Conservation (phyloP, 1,140 invertebrate genomes). For the Copidosoma floridanum region DNA sequence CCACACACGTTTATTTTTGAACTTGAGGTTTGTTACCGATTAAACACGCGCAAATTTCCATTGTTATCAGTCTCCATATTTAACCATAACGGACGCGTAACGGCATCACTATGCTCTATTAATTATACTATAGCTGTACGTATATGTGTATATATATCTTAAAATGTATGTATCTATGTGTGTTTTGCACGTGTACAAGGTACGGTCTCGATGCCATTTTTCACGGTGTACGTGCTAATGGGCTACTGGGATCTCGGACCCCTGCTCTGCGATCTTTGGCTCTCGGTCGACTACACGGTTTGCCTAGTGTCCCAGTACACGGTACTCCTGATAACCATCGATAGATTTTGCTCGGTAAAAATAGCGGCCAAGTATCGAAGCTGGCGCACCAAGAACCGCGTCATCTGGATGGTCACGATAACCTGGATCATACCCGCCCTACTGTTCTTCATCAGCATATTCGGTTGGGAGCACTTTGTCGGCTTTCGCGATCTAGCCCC, state of each 20-base stretch:
- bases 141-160: no score
- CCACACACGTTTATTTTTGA: no score
- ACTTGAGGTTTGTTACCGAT: no score
- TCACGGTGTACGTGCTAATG: conserved; percentile 93
- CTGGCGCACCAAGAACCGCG: conserved; percentile 93
- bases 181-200: conserved; percentile 62
- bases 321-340: conserved; percentile 96
- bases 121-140: no score
- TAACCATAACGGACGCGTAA: no score
- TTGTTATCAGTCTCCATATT: no score
- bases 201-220: conserved; percentile 92
- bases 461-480: conserved; percentile 98
- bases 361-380: conserved; percentile 96
- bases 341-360: conserved; percentile 98
- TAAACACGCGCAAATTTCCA: no score
- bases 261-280: conserved; percentile 96
- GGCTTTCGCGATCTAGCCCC: conserved; percentile 84
- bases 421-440: conserved; percentile 98
- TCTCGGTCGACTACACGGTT: conserved; percentile 98
- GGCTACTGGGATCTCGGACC: conserved; percentile 96
- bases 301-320: conserved; percentile 99
- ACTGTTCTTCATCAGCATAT: conserved; percentile 97
- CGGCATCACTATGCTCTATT: no score
- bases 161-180: background rate
- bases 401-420: conserved; percentile 91